Evolutionary conservation across 1,140 invertebrate species (phyloP), one percentile per base, ranked within the genome.

Genomic region (Platyscapa corneri): DNA sequence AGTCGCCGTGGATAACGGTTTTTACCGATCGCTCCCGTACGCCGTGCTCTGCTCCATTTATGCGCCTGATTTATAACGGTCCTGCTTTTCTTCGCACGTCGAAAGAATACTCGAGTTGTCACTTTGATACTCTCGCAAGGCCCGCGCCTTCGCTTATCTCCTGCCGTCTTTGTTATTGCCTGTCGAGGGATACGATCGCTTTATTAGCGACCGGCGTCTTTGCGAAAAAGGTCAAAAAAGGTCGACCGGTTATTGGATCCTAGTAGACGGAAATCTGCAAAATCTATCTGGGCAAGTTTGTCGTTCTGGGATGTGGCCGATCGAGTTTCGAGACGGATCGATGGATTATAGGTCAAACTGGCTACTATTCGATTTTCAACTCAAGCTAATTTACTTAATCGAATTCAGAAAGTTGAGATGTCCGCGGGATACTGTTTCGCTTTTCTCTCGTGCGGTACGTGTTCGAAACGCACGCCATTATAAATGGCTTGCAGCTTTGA

Each of bases 11-110:
- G 27, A 27, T 60, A 60, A 60, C 76, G n/a, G 76, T 60, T 32
- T 16, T 6, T 46, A 18, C 39, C 56, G 56, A 46, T 80, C 39
- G 27, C 37, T 30, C 30, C 74, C 74, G 39, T 23, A 49, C 42
- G 0, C n/a, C 76, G 76, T 32, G 23, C 77, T 79, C 56, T 49
- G 82, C 74, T 83, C 83, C 83, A 70, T 84, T 84, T 78, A 56
- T 56, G 75, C 64, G 27, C n/a, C 42, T 60, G 42, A 84, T 84
- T 84, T 70, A 49, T 84, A 84, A 84, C 83, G 83, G 75, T 20
- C 27, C 30, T 34, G 27, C 78, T 80, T n/a, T 32, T 42, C 37
- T 64, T 46, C 39, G 6, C 46, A 16, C 10, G 34, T 14, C 56
- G 20, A 27, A 27, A 27, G 3, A 60, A 60, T 27, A 60, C 3